phyloP scores from a whole-genome alignment of 2,797 vertebrate species.

The Chloroceryle amazona region DNA sequence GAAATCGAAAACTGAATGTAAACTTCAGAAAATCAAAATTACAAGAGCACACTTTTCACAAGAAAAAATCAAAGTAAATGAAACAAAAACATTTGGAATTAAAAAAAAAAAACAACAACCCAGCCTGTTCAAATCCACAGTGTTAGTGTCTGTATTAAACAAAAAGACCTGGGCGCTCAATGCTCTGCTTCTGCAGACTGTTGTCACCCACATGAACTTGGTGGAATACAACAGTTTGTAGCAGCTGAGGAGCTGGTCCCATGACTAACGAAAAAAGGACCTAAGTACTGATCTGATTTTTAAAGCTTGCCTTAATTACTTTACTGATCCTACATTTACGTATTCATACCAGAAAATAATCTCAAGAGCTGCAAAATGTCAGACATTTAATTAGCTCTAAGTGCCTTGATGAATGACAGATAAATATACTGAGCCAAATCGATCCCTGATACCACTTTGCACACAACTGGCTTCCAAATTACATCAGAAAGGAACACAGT shows the following conservation, averaged over 20 bases:
- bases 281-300: slow-evolving; percentile 7
- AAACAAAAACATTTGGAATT: slow-evolving; percentile 70
- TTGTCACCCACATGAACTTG: neutral
- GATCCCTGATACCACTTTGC: neutral
- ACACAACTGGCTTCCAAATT: neutral
- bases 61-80: slow-evolving; percentile 73
- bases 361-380: slow-evolving; percentile 29
- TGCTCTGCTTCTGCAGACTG: neutral
- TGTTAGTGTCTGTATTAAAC: slow-evolving; percentile 41
- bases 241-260: neutral
- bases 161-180: neutral
- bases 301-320: slow-evolving; percentile 24
- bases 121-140: slow-evolving; percentile 61
- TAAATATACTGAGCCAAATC: neutral
- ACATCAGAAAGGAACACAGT: neutral
- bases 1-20: slow-evolving; percentile 86
- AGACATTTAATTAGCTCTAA: neutral
- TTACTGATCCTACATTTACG: neutral
- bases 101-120: neutral
- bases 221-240: neutral
- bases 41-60: slow-evolving; percentile 83
- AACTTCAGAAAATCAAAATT: slow-evolving; percentile 86
- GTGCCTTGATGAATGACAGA: neutral
- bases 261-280: neutral
- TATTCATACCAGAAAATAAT: slow-evolving; percentile 21